Conservation (phyloP, 2,888 invertebrate species). For the Drosophila neotestacea region DNA sequence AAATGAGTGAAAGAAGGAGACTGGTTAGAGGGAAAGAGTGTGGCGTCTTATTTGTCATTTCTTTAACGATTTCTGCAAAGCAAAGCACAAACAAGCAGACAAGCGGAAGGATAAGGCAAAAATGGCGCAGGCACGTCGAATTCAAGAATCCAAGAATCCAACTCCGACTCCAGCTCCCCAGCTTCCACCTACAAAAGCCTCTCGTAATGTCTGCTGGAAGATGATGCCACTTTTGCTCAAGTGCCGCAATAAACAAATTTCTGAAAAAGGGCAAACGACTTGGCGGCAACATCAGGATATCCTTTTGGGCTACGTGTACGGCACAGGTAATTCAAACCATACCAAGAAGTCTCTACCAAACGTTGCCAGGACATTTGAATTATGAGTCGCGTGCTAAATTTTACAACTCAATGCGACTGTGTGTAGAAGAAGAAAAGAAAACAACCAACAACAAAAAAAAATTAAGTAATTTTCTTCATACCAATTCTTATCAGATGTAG, state of each 20-base stretch:
- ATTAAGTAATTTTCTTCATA: constrained; percentile 77
- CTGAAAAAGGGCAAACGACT: constrained; percentile 56
- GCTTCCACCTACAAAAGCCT: background rate
- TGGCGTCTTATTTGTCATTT: constrained; percentile 73
- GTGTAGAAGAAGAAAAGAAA: constrained; percentile 1
- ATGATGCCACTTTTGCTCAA: constrained; percentile 80
- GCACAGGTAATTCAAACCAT: constrained; percentile 35
- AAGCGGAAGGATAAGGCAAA: constrained; percentile 46
- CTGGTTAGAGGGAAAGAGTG: constrained; percentile 15
- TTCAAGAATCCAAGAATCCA: constrained; percentile 44
- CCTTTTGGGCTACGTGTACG: constrained; percentile 53
- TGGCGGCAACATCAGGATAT: constrained; percentile 43
- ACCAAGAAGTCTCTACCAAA: constrained; percentile 23
- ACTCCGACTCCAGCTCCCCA: constrained; percentile 14
- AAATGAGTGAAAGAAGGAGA: background rate
- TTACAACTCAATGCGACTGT: constrained; percentile 50
- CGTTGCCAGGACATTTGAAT: constrained; percentile 47
- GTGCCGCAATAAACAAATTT: constrained; percentile 81
- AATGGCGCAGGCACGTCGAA: constrained; percentile 64
- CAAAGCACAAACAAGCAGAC: constrained; percentile 63
- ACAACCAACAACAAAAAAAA: constrained; percentile 35
- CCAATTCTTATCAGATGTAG: constrained; percentile 63
- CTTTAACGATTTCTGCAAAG: constrained; percentile 79
- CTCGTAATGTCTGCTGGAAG: constrained; percentile 66
- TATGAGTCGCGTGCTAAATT: constrained; percentile 65